Evolutionary conservation across 2,113 vertebrate genomes (phyloP).

Genomic region (Lagenorhynchus albirostris): DNA sequence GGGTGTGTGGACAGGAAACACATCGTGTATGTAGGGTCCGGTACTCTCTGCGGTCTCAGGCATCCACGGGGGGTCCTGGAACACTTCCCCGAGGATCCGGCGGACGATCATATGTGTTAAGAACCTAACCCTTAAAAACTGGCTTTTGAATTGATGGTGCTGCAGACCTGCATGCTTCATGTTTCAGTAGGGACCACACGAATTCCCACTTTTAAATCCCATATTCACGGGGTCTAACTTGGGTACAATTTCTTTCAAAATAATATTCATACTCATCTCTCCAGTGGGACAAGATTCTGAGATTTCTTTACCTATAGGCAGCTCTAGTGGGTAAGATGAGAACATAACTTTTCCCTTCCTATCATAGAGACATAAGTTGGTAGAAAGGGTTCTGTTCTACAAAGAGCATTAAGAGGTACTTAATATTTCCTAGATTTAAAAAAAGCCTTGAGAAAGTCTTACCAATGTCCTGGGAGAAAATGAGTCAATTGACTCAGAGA

Average conservation of each 20-base stretch:
- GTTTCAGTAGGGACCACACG: neutral
- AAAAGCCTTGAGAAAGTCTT: neutral
- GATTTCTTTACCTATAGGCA: neutral
- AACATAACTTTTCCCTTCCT: neutral
- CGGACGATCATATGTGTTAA: neutral
- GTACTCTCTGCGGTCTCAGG: neutral
- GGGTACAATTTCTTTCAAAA: neutral
- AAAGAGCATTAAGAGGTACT: neutral
- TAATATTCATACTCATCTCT: neutral
- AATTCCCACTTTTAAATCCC: neutral
- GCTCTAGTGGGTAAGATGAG: neutral
- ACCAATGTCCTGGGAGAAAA: neutral
- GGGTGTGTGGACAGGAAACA: neutral
- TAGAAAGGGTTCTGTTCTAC: neutral
- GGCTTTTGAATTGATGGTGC: neutral
- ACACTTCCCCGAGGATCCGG: neutral
- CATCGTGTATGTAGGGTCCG: fast-evolving
- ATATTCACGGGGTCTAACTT: neutral
- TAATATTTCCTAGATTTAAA: neutral
- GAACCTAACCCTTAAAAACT: neutral
- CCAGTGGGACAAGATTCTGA: neutral
- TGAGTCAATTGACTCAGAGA: neutral
- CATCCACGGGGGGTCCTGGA: neutral
- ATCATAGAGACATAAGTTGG: neutral
- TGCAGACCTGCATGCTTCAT: neutral